Evolutionary conservation across 2,888 invertebrate genomes (phyloP), one percentile per base, ranked within the genome.

Genomic region (Epistrophe eligans): DNA sequence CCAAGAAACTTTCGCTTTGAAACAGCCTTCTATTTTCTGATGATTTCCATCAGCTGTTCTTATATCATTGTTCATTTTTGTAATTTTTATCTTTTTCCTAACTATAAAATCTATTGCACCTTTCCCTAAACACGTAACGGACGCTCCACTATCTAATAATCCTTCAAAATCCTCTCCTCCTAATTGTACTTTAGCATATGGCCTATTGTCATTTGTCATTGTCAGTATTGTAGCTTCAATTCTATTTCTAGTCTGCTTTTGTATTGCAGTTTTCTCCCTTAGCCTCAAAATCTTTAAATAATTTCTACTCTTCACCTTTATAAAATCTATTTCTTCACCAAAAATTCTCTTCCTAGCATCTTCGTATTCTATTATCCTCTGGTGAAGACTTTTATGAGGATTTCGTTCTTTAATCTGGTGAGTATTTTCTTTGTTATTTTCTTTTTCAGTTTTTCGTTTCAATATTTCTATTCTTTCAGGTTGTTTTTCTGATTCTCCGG

Each of bases 101-200:
- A 0, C 9, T 1, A 35, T 28, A 58, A 72, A 58, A 4, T 72
- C n/a, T 9, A 55, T 9, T 11, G 40, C 38, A 17, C 19, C 62
- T 50, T 73, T 73, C 10, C 73, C 73, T 7, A 73, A 15, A 19
- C 48, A 58, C 4, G 32, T 60, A 13, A 50, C 40, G 9, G 58
- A 50, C 6, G 58, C 62, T 24, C 60, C 50, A 43, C 73, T 62
- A 60, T 73, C 52, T 15, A 74, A 40, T 1, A 74, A 48, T 1
- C 62, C 73, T 15, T n/a, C 1, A 1, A 74, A 2, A 7, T 73
- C 73, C 4, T 40, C 38, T 4, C 50, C 62, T 50, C 0, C 45
- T 13, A 48, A 45, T 19, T 15, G 15, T 5, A 72, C 19, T 58
- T 72, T 72, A 2, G 57, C 38, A 9, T 48, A 60, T 48, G 60